Evolutionary conservation across 2,113 vertebrate species (phyloP), one percentile per base, ranked within the genome.

Genomic region (Mesoclemmys tuberculata): DNA sequence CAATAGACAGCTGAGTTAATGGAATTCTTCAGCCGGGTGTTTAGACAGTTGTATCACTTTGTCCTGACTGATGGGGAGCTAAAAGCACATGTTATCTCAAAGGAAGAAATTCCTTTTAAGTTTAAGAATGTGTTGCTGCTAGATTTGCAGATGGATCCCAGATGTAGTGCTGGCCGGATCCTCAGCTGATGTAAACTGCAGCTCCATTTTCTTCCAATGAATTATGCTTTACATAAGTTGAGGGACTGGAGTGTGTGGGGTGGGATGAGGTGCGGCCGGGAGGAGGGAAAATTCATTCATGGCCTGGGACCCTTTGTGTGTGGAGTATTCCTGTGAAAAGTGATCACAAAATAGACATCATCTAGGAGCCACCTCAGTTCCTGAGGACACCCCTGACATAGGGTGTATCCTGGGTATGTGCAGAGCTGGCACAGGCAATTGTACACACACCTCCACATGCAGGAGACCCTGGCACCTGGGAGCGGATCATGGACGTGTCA

Each of bases 121-220:
- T 75, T 11, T 24, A 82, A 38, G 83, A 80, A 1, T n/a, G 49
- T 71, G 29, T 12, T 82, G 80, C 87, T 10, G 61, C 54, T 91
- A 87, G 31, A 55, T 74, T 12, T 26, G 81, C 89, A 58, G 84
- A 94, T 18, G 41, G 38, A 91, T 90, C 49, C 78, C 75, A 79
- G 41, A 7, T 46, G 74, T 44, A 46, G n/a, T 71, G n/a, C 64
- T 38, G 64, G 41, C 71, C 41, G 27, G 24, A 26, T 75, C 12
- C 11, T 22, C 71, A 26, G 11, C 74, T 46, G 74, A 26, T 44
- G 6, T 46, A 44, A 75, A 75, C 9, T 75, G 74, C 12, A 27
- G 24, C 7, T 77, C 74, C 9, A 22, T 71, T 38, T 71, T n/a
- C 64, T 4, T 71, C 35, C 38, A 38, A 4, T 71, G 35, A 71